A percentile compares a stretch with the other conserved stretches of the same genome.
phyloP scores from a whole-genome alignment of 1,140 invertebrate genomes.

The Drosophila obscura region DNA sequence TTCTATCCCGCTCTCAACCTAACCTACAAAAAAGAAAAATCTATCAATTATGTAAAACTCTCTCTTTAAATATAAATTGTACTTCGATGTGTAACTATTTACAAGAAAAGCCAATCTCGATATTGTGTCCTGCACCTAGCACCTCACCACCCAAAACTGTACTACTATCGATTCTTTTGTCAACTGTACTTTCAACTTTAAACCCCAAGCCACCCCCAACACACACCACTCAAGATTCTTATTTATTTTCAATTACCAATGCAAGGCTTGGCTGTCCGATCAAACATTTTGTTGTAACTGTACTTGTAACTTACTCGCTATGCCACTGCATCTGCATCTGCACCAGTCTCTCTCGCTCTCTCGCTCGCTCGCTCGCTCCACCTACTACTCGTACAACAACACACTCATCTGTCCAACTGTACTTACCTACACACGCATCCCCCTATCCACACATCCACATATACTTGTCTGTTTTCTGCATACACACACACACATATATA shows the following conservation, averaged over 20 bases:
- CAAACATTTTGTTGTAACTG: slow-evolving; percentile 31
- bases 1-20: slow-evolving; percentile 58
- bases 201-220: not conserved
- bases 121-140: slow-evolving; percentile 43
- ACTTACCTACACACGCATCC: slow-evolving; percentile 37
- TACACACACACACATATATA: slow-evolving; percentile 11
- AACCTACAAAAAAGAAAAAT: slow-evolving; percentile 44
- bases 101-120: slow-evolving; percentile 42
- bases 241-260: slow-evolving; percentile 5
- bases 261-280: too few relatives aligned
- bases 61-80: slow-evolving; percentile 61
- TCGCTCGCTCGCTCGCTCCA: slow-evolving; percentile 20
- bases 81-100: slow-evolving; percentile 39
- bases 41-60: slow-evolving; percentile 52
- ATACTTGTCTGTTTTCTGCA: slow-evolving; percentile 42
- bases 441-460: slow-evolving; percentile 31
- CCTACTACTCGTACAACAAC: too few relatives aligned
- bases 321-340: slow-evolving; percentile 38
- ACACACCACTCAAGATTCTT: slow-evolving; percentile 18
- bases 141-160: slow-evolving; percentile 10
- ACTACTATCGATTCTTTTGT: slow-evolving; percentile 24
- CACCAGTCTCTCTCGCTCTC: slow-evolving; percentile 10
- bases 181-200: slow-evolving; percentile 19
- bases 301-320: slow-evolving; percentile 36
- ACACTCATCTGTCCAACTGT: slow-evolving; percentile 24